Evolutionary conservation across 1,140 invertebrate species (phyloP).

Genomic region (Aphidius ervi): DNA sequence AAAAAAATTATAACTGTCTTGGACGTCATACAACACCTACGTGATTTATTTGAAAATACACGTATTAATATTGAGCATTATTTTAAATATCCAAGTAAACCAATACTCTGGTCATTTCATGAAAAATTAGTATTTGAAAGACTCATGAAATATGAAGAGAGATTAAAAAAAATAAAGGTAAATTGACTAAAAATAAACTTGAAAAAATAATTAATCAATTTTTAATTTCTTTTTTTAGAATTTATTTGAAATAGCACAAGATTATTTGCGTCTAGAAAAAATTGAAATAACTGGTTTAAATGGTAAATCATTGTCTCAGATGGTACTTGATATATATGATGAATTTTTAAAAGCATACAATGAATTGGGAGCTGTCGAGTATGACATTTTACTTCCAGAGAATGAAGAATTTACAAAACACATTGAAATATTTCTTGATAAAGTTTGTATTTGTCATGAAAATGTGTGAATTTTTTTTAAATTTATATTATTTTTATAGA

Average conservation of each 20-base stretch:
- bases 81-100: slow-evolving; percentile 51
- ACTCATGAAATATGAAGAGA: slow-evolving; percentile 56
- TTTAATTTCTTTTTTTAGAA: slow-evolving; percentile 52
- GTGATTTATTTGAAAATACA: slow-evolving; percentile 49
- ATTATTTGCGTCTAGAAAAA: slow-evolving; percentile 84
- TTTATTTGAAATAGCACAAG: slow-evolving; percentile 68
- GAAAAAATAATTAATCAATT: slow-evolving; percentile 2
- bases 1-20: slow-evolving; percentile 34
- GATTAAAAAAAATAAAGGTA: slow-evolving; percentile 49
- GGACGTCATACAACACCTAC: slow-evolving; percentile 33
- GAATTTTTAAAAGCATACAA: slow-evolving; percentile 70
- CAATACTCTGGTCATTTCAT: slow-evolving; percentile 62
- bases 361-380: slow-evolving; percentile 65
- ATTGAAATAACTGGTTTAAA: slow-evolving; percentile 78
- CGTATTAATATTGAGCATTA: slow-evolving; percentile 55
- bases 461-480: slow-evolving; percentile 39
- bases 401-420: slow-evolving; percentile 60
- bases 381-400: slow-evolving; percentile 67
- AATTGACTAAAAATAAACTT: neutral
- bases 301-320: slow-evolving; percentile 60
- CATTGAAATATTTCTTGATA: slow-evolving; percentile 45
- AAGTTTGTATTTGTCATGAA: slow-evolving; percentile 23
- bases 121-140: slow-evolving; percentile 60
- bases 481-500: slow-evolving; percentile 45
- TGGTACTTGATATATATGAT: slow-evolving; percentile 58